phyloP scores from a whole-genome alignment of 2,113 vertebrate species.

The Polypterus senegalus region DNA sequence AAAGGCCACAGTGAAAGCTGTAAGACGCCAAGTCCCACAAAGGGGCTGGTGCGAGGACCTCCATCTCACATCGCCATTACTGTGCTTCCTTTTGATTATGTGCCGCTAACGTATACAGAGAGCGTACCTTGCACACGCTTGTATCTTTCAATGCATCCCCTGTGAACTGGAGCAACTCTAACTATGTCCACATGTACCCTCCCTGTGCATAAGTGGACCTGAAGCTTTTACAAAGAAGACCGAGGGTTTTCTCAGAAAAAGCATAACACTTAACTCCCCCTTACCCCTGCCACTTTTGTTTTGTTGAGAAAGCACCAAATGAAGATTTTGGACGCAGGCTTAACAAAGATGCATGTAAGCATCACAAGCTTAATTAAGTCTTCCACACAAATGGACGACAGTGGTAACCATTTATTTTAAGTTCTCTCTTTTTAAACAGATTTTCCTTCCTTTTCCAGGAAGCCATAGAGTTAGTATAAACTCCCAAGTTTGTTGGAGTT shows the following conservation, averaged over 20 bases:
- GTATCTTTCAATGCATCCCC: constrained; percentile 41
- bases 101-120: constrained; percentile 60
- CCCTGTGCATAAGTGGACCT: constrained; percentile 13
- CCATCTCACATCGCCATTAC: too few relatives aligned
- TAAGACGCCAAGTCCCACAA: too few relatives aligned
- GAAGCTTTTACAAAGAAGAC: constrained; percentile 12
- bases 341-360: too few relatives aligned
- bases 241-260: constrained; percentile 24
- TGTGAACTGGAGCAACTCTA: constrained; percentile 19
- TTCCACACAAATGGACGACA: too few relatives aligned
- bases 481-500: not conserved
- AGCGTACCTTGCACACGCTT: constrained; percentile 46
- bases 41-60: too few relatives aligned
- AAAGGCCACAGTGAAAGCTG: too few relatives aligned
- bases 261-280: constrained; percentile 50
- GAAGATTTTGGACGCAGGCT: too few relatives aligned
- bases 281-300: not conserved
- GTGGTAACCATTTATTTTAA: too few relatives aligned
- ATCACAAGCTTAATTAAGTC: too few relatives aligned
- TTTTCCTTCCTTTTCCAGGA: too few relatives aligned
- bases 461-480: too few relatives aligned
- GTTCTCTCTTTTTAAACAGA: too few relatives aligned
- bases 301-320: not conserved
- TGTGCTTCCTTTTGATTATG: constrained; percentile 40
- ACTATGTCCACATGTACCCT: constrained; percentile 22